Evolutionary conservation across 1,140 invertebrate genomes (phyloP), one percentile per base, ranked within the genome.

Genomic region (Drosophila novamexicana): DNA sequence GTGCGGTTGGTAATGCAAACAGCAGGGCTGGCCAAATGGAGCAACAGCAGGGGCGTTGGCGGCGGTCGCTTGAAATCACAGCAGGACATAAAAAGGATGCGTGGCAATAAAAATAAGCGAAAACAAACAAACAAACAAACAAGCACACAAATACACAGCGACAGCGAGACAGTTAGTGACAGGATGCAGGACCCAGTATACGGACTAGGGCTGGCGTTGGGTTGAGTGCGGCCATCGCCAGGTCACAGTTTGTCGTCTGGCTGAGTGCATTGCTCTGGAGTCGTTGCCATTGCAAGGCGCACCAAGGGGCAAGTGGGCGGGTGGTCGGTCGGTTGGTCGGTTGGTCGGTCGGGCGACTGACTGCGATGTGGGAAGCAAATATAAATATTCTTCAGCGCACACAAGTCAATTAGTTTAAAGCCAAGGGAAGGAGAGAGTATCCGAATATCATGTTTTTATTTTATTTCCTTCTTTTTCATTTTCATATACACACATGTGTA

Each of bases 51-150:
- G 18, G 32, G 58, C 54, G 50, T 45, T 59, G 47, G 39, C 47
- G 45, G 39, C 42, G 42, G 47, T 36, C 70, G 49, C 70, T 61
- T 81, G 75, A 71, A 86, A 86, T 88, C 79, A 79, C 75, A 78
- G 79, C 71, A 75, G 71, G 75, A 83, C 75, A 78, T 67, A 71
- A 78, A 80, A 78, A 71, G 75, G 75, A 81, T 78, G 78, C 75
- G 78, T 75, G 76, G 76, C 71, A 79, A 86, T 88, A 82, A 88
- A 78, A 86, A 61, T 78, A 86, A 77, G 52, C 79, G 63, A 72
- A 70, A 79, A 64, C 71, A 74, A 70, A 73, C 65, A 67, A 73
- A 73, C 65, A 77, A 56, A 70, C 61, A 75, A 7, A 64, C 29
- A 44, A 10, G 14, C 39, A 42, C 22, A 53, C 49, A 40, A 10